A percentile compares a stretch with the other conserved stretches of the same genome.
These are phyloP conservation scores for Myxocyprinus asiaticus DNA, from an alignment of 2,113 vertebrate genomes.

Conservation along the genomic window DNA sequence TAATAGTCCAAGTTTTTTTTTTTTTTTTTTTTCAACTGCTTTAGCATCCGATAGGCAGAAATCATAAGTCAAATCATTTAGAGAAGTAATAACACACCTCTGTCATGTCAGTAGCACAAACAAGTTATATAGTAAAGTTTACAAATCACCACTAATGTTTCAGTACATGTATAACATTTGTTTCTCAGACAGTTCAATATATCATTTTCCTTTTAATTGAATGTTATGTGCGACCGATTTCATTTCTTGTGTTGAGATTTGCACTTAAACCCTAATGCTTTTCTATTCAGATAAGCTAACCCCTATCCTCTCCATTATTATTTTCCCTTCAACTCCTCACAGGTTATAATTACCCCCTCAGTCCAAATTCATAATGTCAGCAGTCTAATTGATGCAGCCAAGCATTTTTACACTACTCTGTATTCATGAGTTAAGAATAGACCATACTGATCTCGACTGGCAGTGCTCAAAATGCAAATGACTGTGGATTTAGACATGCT, in stretches of 20 bases:
- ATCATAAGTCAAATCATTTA: too few relatives aligned
- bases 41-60: too few relatives aligned
- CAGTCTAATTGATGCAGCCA: slow-evolving; percentile 77
- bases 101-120: too few relatives aligned
- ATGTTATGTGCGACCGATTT: background rate
- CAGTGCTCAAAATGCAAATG: slow-evolving; percentile 72
- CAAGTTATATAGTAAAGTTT: background rate
- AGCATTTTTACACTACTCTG: slow-evolving; percentile 64
- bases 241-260: background rate
- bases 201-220: background rate
- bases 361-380: slow-evolving; percentile 81
- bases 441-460: slow-evolving; percentile 66
- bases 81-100: too few relatives aligned
- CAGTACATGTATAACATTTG: too few relatives aligned
- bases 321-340: slow-evolving; percentile 58
- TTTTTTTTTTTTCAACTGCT: too few relatives aligned
- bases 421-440: slow-evolving; percentile 73
- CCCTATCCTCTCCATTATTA: background rate
- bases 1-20: too few relatives aligned
- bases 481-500: slow-evolving; percentile 69
- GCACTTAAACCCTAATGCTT: background rate
- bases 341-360: slow-evolving; percentile 75
- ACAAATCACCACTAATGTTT: background rate
- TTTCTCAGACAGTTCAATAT: too few relatives aligned
- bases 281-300: background rate